Evolutionary conservation across 2,113 vertebrate species (phyloP), one percentile per base, ranked within the genome.

Genomic region (Poeciliopsis prolifica): DNA sequence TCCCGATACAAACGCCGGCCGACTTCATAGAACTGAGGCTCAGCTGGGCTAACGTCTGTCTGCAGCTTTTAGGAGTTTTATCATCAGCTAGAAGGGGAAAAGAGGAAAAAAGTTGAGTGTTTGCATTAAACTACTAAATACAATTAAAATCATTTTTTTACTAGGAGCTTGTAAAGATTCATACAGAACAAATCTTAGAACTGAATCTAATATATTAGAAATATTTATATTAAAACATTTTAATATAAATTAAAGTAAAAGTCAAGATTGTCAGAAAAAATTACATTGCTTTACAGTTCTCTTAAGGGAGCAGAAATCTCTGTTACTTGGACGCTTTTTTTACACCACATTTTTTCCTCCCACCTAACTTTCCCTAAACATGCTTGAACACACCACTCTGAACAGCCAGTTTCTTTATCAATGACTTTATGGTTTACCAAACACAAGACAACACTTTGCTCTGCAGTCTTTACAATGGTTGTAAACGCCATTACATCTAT

Each of bases 1-100:
- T 92, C 4, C 97, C 96, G 7, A 99, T 96, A 87, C 95, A 96
- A 0, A 93, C 63, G 0, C 77, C 61, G 2, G 93, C 91, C 0
- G 80, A 70, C 82, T 97, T 98, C 96, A 99, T 95, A 0, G 94
- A 96, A 81, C 85, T 94, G 48, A 99, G 93, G 35, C 96, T 94
- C 88, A 99, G 87, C 70, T 99, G 97, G 42, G 94, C 95, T 0
- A 99, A 93, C 37, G 77, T 86, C 26, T 91, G 91, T 48, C 95
- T 94, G 88, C 95, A 94, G 48, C 91, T 90, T 81, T 91, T 96
- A 0, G 97, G 97, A 2, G 96, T 92, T 84, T 93, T 96, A 77
- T 96, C 96, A 48, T 97, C 96, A 42, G 81, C 95, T 96, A 68
- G 10, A 29, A 70, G 66, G 40, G 19, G 67, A 81, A 74, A 69